Base-by-base conservation (phyloP, 2,797 vertebrate species). In the Macropodus opercularis region DNA sequence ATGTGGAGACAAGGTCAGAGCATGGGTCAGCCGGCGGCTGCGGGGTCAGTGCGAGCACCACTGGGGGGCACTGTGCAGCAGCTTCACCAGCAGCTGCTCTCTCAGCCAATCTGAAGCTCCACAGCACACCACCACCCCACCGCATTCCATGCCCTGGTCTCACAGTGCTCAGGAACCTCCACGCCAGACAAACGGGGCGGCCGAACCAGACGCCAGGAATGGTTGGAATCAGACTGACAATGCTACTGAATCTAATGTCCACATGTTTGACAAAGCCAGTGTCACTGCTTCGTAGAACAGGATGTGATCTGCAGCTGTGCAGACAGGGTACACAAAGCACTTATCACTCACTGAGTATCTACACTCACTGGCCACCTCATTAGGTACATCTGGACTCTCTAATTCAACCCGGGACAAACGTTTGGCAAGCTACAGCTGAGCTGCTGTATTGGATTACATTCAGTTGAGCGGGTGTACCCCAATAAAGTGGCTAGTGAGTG, bases 51-150 rank as follows among this genome's bases (percentile, higher is more conserved):
- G 96, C 0, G 91, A 95, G 59, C 95, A 96, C 68, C 95, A 93
- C 86, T 98, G 96, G 96, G 97, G 96, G 8, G 83, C 90, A 3
- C 91, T 99, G 53, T 98, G 97, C 64, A 88, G 91, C 81, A 95
- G 94, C 76, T 83, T 99, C 39, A 90, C 92, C 63, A 91, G 91
- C 63, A 85, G 92, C 85, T 98, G 96, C 68, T 86, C 84, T n/a
- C 62, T 71, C 23, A 66, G 63, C 62, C 86, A 74, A 23, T 51
- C 54, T 0, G 73, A 79, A 3, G 9, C 34, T 8, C 60, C 27
- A 6, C 40, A 59, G 17, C 34, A 59, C 21, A 59, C 63, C 6
- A 1, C 55, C 72, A 27, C 10, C 44, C 50, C 24, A 3, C 8
- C 83, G 0, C 8, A 71, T 11, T 59, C 47, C 3, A 6, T 27